Evolutionary conservation across 2,113 vertebrate species (phyloP).

Genomic region (Oncorhynchus clarkii): DNA sequence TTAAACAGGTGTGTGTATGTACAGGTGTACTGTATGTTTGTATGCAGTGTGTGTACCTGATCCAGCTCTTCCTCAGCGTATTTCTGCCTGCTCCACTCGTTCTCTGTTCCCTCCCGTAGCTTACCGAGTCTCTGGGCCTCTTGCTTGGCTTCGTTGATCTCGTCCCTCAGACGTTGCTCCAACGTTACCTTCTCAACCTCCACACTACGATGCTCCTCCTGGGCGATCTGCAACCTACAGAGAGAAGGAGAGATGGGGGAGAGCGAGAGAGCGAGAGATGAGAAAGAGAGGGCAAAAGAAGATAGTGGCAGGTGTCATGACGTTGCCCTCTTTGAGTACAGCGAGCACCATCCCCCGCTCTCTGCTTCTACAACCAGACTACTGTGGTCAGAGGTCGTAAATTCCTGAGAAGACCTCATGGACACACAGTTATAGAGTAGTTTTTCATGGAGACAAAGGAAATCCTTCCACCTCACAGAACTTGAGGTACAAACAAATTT

Average conservation of each 20-base stretch:
- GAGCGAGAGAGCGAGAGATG: not conserved
- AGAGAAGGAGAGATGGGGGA: not conserved
- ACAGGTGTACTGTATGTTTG: not conserved
- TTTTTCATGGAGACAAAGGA: too few relatives aligned
- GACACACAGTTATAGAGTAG: too few relatives aligned
- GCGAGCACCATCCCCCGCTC: too few relatives aligned
- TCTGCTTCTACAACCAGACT: too few relatives aligned
- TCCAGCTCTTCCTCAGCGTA: conserved; percentile 93
- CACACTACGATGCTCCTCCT: conserved; percentile 89
- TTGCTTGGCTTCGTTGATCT: conserved; percentile 87
- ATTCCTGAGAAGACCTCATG: too few relatives aligned
- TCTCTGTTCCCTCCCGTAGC: conserved; percentile 85
- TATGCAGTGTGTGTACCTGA: conserved; percentile 73
- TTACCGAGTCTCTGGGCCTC: conserved; percentile 85
- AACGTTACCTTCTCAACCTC: conserved; percentile 91
- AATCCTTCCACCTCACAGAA: too few relatives aligned
- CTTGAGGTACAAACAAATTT: too few relatives aligned
- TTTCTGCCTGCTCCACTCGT: conserved; percentile 86
- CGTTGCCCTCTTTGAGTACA: too few relatives aligned
- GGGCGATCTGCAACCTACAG: conserved; percentile 86
- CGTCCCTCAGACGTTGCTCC: conserved; percentile 86
- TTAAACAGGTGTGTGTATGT: not conserved
- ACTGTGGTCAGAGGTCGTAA: too few relatives aligned
- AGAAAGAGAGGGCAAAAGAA: not conserved
- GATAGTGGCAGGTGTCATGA: too few relatives aligned